These are phyloP conservation scores for Lamprotornis superbus DNA, from an alignment of 2,113 vertebrate genomes.

Conservation along the genomic window DNA sequence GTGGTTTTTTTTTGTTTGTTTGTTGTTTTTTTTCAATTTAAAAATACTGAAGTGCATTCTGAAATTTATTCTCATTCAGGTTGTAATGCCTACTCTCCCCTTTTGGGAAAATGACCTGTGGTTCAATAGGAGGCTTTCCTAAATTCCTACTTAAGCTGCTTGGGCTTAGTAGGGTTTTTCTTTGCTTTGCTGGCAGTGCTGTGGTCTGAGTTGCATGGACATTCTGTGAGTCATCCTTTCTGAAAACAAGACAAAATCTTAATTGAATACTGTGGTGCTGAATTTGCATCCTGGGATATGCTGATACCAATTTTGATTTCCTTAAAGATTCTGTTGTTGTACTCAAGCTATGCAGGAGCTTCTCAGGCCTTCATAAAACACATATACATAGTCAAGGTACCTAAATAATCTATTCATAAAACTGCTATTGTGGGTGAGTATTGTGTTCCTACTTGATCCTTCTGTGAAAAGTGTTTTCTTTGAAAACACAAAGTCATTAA, in stretches of 20 bases:
- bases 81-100: background rate
- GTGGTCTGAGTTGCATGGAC: background rate
- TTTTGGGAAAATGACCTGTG: background rate
- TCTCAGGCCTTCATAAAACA: background rate
- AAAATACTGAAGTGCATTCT: background rate
- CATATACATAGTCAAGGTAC: rapidly evolving
- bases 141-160: background rate
- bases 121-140: background rate
- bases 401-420: background rate
- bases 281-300: background rate
- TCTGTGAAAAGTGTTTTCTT: background rate
- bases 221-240: rapidly evolving
- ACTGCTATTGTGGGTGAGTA: background rate
- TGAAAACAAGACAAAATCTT: background rate
- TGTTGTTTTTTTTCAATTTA: background rate
- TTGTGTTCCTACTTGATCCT: background rate
- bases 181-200: background rate
- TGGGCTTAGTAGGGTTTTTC: background rate
- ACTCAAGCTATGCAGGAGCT: background rate
- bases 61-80: background rate
- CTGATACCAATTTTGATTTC: background rate
- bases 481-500: background rate
- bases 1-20: too few relatives aligned
- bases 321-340: background rate
- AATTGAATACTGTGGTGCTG: background rate